phyloP scores from a whole-genome alignment of 2,113 vertebrate genomes.

The Xyrauchen texanus region DNA sequence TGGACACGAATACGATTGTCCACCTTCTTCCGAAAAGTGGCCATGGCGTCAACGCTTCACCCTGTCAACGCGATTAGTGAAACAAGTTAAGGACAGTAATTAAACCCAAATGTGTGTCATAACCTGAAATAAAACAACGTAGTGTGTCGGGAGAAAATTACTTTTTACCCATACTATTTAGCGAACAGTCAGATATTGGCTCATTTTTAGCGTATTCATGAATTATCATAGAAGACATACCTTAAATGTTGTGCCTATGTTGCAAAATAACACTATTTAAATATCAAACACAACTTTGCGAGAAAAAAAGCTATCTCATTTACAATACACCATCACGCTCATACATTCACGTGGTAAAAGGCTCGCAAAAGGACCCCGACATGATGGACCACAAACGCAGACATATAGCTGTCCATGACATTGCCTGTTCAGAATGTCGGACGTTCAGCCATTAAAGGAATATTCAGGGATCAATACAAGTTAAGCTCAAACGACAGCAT shows the following conservation, averaged over 20 bases:
- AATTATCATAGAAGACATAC: conserved; percentile 9
- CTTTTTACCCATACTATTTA: neutral
- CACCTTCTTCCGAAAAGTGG: conserved; percentile 90
- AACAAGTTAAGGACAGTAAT: neutral
- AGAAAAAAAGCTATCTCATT: conserved; percentile 2
- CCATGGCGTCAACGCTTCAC: conserved; percentile 53
- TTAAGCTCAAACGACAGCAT: neutral
- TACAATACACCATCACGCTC: conserved; percentile 48
- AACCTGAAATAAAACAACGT: neutral
- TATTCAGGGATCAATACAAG: neutral
- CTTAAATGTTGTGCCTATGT: conserved; percentile 16
- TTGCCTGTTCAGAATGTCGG: conserved; percentile 15
- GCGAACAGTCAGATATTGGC: neutral
- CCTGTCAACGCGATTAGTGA: neutral
- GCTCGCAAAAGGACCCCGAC: conserved; percentile 59
- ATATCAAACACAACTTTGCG: neutral
- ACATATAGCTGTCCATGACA: neutral
- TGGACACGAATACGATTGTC: conserved; percentile 94
- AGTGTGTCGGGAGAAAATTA: neutral
- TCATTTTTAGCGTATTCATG: neutral
- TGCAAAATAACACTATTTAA: neutral
- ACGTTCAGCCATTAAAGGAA: neutral
- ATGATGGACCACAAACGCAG: conserved; percentile 62
- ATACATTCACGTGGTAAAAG: conserved; percentile 67
- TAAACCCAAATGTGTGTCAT: neutral